Percentiles rank a stretch among this genome's conserved stretches.
phyloP scores from a whole-genome alignment of 2,888 invertebrate genomes.

The Ochropleura leucogaster region DNA sequence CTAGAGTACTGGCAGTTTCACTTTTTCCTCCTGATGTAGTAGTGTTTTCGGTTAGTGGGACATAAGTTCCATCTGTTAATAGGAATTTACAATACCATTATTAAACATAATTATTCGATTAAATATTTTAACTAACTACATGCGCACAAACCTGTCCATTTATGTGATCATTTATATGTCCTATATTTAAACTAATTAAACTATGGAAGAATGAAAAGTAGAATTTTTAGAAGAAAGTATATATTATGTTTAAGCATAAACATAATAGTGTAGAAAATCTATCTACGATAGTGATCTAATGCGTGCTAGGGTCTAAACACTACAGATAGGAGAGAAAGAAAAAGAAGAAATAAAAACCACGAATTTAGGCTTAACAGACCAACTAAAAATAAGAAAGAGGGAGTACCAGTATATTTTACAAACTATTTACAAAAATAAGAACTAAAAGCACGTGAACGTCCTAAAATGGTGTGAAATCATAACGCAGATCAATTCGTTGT shows the following conservation, averaged over 20 bases:
- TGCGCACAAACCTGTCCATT: conserved; percentile 22
- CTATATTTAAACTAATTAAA: conserved; percentile 3
- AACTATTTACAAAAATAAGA: conserved; percentile 25
- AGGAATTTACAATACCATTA: conserved; percentile 83
- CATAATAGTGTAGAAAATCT: conserved; percentile 44
- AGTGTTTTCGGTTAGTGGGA: conserved; percentile 87
- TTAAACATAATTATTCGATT: conserved; percentile 60
- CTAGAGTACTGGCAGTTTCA: conserved; percentile 68
- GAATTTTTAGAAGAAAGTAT: conserved; percentile 17
- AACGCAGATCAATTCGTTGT: background rate
- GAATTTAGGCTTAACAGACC: conserved; percentile 69
- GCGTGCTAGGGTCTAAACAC: conserved; percentile 47
- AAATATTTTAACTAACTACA: conserved; percentile 45
- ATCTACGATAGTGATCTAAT: conserved; percentile 57
- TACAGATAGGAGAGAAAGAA: conserved; percentile 47
- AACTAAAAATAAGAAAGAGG: conserved; percentile 44
- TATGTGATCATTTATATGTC: conserved; percentile 19
- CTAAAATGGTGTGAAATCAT: conserved; percentile 14
- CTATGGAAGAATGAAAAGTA: conserved; percentile 44
- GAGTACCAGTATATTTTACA: conserved; percentile 35
- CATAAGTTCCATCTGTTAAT: conserved; percentile 90
- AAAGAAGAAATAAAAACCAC: conserved; percentile 42
- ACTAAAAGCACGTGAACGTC: conserved; percentile 8
- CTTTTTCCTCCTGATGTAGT: conserved; percentile 74
- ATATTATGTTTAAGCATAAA: conserved; percentile 36